Percentiles rank a stretch among this genome's conserved stretches.
Evolutionary conservation across 2,797 vertebrate genomes (phyloP).

Genomic region (Benthosema pterotum): DNA sequence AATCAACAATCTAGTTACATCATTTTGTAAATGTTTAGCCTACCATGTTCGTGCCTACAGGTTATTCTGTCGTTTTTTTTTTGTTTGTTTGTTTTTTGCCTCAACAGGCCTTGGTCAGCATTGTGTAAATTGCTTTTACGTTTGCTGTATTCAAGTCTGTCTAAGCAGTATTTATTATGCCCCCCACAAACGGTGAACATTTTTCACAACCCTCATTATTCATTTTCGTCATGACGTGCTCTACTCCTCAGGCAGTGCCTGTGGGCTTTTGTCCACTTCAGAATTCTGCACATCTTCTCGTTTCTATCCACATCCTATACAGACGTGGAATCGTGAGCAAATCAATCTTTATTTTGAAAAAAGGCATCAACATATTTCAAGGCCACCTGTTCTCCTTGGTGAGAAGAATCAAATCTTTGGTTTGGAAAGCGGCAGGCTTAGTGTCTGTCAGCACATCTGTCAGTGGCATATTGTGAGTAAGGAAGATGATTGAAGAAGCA

Average conservation of each 20-base stretch:
- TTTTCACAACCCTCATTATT: not conserved
- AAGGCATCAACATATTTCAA: not conserved
- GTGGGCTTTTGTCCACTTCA: not conserved
- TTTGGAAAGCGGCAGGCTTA: not conserved
- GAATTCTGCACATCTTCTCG: not conserved
- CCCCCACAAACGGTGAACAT: not conserved
- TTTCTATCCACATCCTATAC: not conserved
- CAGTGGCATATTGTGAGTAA: conserved; percentile 28
- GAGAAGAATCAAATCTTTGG: not conserved
- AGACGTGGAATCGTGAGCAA: not conserved
- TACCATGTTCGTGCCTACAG: not conserved
- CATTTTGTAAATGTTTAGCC: too few species aligned
- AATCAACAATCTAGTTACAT: conserved; percentile 40
- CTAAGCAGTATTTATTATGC: not conserved
- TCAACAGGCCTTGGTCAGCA: conserved; percentile 47
- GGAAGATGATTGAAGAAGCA: conserved; percentile 52
- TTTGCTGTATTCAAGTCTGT: conserved; percentile 33
- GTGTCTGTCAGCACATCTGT: conserved; percentile 1
- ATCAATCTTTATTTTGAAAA: conserved; percentile 2
- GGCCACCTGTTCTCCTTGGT: conserved; percentile 7
- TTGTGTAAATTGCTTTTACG: conserved; percentile 26
- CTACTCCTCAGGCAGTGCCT: not conserved
- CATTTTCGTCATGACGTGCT: not conserved
- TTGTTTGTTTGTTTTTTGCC: conserved; percentile 20
- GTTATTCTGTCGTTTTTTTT: not conserved